phyloP scores from a whole-genome alignment of 2,888 invertebrate genomes.

The Bellardia pandia region DNA sequence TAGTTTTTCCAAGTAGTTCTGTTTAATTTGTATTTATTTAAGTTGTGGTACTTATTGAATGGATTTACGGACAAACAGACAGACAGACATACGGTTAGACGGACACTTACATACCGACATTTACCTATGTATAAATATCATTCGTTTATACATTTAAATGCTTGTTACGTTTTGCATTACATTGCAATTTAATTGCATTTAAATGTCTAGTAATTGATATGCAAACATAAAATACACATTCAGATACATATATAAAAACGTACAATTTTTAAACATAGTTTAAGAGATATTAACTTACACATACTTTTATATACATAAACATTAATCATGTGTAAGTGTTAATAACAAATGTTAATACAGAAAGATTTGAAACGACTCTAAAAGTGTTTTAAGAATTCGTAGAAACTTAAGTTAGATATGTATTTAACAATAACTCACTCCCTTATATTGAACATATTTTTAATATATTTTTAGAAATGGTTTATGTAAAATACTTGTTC shows the following conservation, averaged over 20 bases:
- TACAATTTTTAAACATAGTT: not conserved
- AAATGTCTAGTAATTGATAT: conserved; percentile 73
- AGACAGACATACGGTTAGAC: not conserved
- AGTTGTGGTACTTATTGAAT: conserved; percentile 54
- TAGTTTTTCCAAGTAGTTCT: conserved; percentile 55
- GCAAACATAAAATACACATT: conserved; percentile 62
- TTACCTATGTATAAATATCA: conserved; percentile 30
- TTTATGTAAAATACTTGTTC: too few species aligned
- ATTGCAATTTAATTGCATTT: conserved; percentile 72
- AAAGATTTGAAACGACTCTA: too few species aligned
- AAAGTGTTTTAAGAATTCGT: too few species aligned
- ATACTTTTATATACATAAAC: conserved; percentile 26
- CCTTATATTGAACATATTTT: too few species aligned
- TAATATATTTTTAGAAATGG: too few species aligned
- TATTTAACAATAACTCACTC: too few species aligned
- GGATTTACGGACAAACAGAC: not conserved
- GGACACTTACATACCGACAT: not conserved
- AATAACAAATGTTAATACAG: not conserved
- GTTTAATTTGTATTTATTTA: conserved; percentile 68
- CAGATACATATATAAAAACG: conserved; percentile 30
- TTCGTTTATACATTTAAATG: conserved; percentile 63
- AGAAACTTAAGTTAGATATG: too few species aligned
- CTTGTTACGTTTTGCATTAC: conserved; percentile 73
- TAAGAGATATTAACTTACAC: conserved; percentile 48
- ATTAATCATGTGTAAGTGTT: conserved; percentile 51